These are phyloP conservation scores for Botia kubotai DNA, from an alignment of 2,797 vertebrate genomes.

Conservation along the genomic window DNA sequence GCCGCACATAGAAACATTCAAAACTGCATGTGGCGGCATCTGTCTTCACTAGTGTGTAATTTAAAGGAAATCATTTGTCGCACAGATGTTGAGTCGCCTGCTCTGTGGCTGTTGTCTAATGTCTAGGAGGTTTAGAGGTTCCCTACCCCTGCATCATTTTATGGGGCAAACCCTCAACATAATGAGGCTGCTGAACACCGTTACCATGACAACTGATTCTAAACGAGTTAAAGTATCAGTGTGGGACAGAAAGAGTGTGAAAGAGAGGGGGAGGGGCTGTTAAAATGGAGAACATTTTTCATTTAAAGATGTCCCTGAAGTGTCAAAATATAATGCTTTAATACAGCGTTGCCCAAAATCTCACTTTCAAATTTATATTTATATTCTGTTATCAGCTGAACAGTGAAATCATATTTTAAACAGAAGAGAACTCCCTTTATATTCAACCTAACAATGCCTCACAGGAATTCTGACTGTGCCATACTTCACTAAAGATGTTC, in stretches of 20 bases:
- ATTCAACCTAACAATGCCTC: conserved; percentile 40
- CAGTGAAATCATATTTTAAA: conserved; percentile 29
- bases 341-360: conserved; percentile 5
- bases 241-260: conserved; percentile 24
- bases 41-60: conserved; percentile 9
- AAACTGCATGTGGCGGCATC: conserved; percentile 18
- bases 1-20: conserved; percentile 22
- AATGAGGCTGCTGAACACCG: conserved; percentile 70
- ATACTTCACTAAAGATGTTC: conserved; percentile 22
- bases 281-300: neutral
- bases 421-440: conserved; percentile 27
- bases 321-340: conserved; percentile 2
- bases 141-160: conserved; percentile 63
- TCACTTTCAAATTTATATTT: neutral
- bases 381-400: conserved; percentile 29
- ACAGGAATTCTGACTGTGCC: conserved; percentile 1
- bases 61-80: conserved; percentile 42
- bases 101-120: conserved; percentile 37
- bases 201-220: conserved; percentile 79
- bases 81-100: conserved; percentile 31
- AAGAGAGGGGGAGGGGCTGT: conserved; percentile 1
- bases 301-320: neutral
- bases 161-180: conserved; percentile 67
- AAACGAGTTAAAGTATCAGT: conserved; percentile 22
- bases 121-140: conserved; percentile 62